These are phyloP conservation scores for Darevskia mixta DNA, from an alignment of 2,797 vertebrate species.

Conservation along the genomic window DNA sequence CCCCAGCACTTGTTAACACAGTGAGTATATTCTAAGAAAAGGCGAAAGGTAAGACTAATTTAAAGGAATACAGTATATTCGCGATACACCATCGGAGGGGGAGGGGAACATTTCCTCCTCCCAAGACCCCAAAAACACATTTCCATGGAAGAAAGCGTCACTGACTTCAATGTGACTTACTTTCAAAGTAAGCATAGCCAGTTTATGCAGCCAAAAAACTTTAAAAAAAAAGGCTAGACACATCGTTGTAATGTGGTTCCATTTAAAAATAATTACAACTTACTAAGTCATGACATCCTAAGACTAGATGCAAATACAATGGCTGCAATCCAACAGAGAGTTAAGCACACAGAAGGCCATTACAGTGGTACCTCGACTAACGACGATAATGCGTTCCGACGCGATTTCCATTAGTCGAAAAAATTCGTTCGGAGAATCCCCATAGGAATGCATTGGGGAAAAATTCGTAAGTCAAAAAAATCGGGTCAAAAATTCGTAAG, in stretches of 20 bases:
- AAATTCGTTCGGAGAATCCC: too few relatives aligned
- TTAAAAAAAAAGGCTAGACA: background rate
- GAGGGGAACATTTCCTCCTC: background rate
- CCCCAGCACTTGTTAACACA: constrained; percentile 75
- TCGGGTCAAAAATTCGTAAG: too few relatives aligned
- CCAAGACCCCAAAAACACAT: background rate
- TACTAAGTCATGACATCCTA: constrained; percentile 37
- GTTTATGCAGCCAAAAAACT: background rate
- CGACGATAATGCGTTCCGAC: too few relatives aligned
- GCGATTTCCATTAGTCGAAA: too few relatives aligned
- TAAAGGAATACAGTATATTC: constrained; percentile 13
- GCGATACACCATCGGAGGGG: background rate
- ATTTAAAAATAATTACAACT: background rate
- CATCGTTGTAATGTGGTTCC: background rate
- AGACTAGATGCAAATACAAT: background rate
- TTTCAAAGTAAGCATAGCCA: constrained; percentile 17
- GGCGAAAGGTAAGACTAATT: constrained; percentile 49
- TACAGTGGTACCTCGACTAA: too few relatives aligned
- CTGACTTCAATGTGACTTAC: constrained; percentile 30
- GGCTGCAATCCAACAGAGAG: constrained; percentile 17
- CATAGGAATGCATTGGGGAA: too few relatives aligned
- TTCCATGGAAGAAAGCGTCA: constrained; percentile 26
- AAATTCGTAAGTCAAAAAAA: too few relatives aligned
- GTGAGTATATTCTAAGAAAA: constrained; percentile 74
- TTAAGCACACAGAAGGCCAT: background rate